These are phyloP conservation scores for Megalops cyprinoides DNA, from an alignment of 2,797 vertebrate species.

Conservation along the genomic window DNA sequence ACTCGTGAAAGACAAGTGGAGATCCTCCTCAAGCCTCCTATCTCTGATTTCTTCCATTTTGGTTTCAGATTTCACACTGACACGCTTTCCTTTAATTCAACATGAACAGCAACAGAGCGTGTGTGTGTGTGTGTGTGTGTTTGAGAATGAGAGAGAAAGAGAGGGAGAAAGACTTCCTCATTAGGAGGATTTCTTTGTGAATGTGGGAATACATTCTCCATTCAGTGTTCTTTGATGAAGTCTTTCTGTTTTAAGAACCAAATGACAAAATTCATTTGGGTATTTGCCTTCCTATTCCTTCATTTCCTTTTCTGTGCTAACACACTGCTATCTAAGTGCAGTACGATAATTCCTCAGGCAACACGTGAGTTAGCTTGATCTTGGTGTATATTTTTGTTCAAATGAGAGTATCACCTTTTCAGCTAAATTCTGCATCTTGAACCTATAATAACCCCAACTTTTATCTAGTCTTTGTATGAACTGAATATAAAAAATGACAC, in stretches of 20 bases:
- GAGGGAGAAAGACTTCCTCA: neutral
- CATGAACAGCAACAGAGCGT: no score
- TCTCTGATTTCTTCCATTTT: neutral
- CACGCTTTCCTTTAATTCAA: constrained; percentile 11
- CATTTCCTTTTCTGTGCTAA: neutral
- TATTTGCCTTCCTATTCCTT: neutral
- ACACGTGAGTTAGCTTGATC: neutral
- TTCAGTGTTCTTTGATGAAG: neutral
- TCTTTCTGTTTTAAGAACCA: constrained; percentile 9
- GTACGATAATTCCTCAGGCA: neutral
- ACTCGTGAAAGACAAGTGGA: neutral
- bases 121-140: no score
- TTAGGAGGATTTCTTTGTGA: constrained; percentile 18
- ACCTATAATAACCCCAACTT: neutral
- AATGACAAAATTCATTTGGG: neutral
- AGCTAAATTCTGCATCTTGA: neutral
- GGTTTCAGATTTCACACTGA: neutral
- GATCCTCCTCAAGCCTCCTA: neutral
- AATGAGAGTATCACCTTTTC: constrained; percentile 9
- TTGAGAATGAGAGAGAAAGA: neutral
- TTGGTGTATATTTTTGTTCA: neutral
- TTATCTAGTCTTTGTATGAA: constrained; percentile 2
- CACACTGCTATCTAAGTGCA: neutral
- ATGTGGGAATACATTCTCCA: neutral
- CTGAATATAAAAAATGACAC: neutral